These are phyloP conservation scores for Tiliacea aurago DNA, from an alignment of 2,888 invertebrate species.

Conservation along the genomic window DNA sequence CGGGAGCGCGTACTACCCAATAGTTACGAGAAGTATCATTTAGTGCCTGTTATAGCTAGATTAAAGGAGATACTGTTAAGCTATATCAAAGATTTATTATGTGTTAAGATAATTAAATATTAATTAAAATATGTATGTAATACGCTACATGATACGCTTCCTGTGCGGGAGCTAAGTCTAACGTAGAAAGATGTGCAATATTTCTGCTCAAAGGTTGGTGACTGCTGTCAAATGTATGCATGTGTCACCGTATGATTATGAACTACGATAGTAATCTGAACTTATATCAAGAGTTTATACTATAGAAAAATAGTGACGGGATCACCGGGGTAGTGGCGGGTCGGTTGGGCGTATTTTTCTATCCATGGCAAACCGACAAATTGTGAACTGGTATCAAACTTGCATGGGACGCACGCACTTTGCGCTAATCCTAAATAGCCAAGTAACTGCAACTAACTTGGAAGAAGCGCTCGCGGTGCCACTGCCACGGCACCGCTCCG, in stretches of 20 bases:
- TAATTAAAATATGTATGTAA: slow-evolving; percentile 29
- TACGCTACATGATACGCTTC: slow-evolving; percentile 39
- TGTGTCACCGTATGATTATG: neutral
- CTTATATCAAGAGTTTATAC: too few species aligned
- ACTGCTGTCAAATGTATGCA: slow-evolving; percentile 11
- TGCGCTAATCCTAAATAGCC: too few species aligned
- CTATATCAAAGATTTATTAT: slow-evolving; percentile 56
- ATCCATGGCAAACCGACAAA: too few species aligned
- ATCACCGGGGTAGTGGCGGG: too few species aligned
- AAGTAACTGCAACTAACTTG: too few species aligned
- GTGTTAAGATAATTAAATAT: slow-evolving; percentile 37
- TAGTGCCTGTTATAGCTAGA: slow-evolving; percentile 62
- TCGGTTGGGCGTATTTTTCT: too few species aligned
- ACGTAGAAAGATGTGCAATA: slow-evolving; percentile 42
- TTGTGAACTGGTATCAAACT: too few species aligned
- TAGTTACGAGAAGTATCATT: slow-evolving; percentile 28
- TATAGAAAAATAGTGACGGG: too few species aligned
- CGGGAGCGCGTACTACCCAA: slow-evolving; percentile 21
- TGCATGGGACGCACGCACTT: too few species aligned
- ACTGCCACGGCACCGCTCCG: too few species aligned
- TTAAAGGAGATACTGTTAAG: slow-evolving; percentile 44
- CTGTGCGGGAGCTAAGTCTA: slow-evolving; percentile 24
- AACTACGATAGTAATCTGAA: too few species aligned
- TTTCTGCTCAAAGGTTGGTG: slow-evolving; percentile 60
- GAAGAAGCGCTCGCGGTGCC: too few species aligned